Conservation (phyloP, 2,113 vertebrate genomes). For the Vombatus ursinus region DNA sequence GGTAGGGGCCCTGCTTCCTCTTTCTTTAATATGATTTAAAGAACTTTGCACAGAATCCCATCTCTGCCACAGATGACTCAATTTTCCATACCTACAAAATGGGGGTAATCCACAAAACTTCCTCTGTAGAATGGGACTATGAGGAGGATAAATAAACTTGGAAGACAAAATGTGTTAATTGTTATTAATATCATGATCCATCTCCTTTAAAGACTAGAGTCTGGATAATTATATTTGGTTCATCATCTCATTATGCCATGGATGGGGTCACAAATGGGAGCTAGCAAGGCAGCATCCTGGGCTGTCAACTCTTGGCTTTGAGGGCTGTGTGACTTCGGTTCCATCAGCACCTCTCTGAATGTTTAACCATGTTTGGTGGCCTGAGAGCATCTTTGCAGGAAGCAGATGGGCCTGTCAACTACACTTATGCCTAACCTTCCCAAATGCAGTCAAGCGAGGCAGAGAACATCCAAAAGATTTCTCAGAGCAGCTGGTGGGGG, state of each 20-base stretch:
- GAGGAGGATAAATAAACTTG: not conserved
- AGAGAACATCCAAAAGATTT: not conserved
- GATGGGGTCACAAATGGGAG: not conserved
- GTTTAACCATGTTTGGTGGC: not conserved
- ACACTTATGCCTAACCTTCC: conserved; percentile 24
- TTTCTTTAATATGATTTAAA: not conserved
- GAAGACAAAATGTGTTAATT: not conserved
- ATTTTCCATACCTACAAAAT: not conserved
- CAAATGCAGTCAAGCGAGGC: conserved; percentile 53
- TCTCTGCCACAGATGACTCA: not conserved
- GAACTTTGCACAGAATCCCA: not conserved
- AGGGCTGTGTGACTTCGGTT: not conserved
- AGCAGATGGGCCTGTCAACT: conserved; percentile 71
- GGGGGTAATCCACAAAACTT: not conserved
- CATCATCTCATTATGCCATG: not conserved
- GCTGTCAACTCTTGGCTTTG: not conserved
- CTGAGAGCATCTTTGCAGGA: conserved; percentile 8
- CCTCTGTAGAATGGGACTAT: not conserved
- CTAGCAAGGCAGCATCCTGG: not conserved
- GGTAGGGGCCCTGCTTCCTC: not conserved
- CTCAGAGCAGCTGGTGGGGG: conserved; percentile 64
- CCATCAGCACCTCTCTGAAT: not conserved
- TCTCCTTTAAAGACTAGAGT: not conserved
- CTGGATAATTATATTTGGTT: not conserved
- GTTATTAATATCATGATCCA: not conserved